Conservation (phyloP, 2,888 invertebrate genomes). For the Cheilosia variabilis region DNA sequence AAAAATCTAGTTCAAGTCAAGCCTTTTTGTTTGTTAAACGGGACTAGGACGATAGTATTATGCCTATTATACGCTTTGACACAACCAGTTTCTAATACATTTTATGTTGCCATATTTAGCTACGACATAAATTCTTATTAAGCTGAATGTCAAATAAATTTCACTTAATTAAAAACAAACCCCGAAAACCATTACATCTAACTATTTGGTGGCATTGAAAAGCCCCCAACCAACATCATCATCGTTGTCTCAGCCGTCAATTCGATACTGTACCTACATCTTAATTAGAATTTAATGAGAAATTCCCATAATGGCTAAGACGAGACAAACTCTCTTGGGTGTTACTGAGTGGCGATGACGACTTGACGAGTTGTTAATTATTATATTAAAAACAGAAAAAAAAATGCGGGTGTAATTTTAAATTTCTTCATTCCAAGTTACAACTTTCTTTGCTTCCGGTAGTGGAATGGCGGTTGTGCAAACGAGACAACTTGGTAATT, state of each 20-base stretch:
- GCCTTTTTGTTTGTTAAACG: too few species aligned
- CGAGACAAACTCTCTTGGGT: not conserved
- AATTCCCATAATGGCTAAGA: conserved; percentile 18
- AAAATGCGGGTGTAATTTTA: conserved; percentile 27
- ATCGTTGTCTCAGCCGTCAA: conserved; percentile 5
- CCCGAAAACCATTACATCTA: not conserved
- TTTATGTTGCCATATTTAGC: too few species aligned
- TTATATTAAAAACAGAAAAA: conserved; percentile 13
- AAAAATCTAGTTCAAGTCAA: too few species aligned
- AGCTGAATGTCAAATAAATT: conserved; percentile 44
- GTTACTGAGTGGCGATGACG: not conserved
- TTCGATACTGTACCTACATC: not conserved
- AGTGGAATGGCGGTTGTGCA: not conserved
- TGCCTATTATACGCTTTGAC: too few species aligned
- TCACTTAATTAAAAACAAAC: conserved; percentile 26
- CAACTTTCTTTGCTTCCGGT: conserved; percentile 3
- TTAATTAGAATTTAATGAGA: conserved; percentile 54
- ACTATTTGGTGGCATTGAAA: conserved; percentile 26
- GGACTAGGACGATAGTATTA: too few species aligned
- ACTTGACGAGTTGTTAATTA: conserved; percentile 30
- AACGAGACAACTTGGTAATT: not conserved
- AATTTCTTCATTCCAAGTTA: not conserved
- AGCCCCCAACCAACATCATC: conserved; percentile 10
- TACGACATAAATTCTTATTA: too few species aligned
- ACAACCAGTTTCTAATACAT: too few species aligned